phyloP scores from a whole-genome alignment of 2,797 vertebrate genomes.

The Crax fasciolata region DNA sequence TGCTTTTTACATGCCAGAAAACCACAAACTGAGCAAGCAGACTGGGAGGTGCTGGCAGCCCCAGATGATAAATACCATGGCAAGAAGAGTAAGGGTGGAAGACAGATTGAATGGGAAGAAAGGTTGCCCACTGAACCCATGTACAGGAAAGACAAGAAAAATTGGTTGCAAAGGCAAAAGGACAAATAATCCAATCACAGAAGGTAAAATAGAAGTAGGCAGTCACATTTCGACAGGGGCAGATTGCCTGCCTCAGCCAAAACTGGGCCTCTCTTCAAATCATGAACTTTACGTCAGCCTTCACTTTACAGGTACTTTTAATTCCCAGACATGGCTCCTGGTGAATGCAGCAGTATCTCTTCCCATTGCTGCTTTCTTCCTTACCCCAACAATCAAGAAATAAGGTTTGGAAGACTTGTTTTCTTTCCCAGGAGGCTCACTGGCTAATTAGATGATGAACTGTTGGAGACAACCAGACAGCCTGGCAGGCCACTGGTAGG shows the following conservation, averaged over 20 bases:
- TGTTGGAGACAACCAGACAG: background rate
- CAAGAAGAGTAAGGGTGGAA: background rate
- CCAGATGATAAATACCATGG: constrained; percentile 28
- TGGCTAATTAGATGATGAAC: background rate
- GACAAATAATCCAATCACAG: background rate
- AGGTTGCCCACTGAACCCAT: background rate
- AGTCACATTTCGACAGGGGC: background rate
- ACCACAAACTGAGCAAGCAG: constrained; percentile 41
- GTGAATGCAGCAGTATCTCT: background rate
- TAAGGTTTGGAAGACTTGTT: background rate
- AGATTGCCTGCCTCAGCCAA: background rate
- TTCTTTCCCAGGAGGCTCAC: background rate
- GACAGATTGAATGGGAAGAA: constrained; percentile 14
- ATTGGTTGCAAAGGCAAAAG: constrained; percentile 12
- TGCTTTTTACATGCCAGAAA: constrained; percentile 52
- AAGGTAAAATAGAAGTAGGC: constrained; percentile 28
- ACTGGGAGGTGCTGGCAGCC: constrained; percentile 57
- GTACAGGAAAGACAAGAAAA: background rate
- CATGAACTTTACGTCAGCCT: background rate
- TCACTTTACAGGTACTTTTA: constrained; percentile 30
- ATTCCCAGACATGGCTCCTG: background rate
- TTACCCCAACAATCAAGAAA: background rate
- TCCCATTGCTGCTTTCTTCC: background rate
- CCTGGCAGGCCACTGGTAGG: background rate
- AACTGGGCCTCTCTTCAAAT: constrained; percentile 1